Evolutionary conservation across 2,888 invertebrate genomes (phyloP).

Genomic region (Portevinia maculata): DNA sequence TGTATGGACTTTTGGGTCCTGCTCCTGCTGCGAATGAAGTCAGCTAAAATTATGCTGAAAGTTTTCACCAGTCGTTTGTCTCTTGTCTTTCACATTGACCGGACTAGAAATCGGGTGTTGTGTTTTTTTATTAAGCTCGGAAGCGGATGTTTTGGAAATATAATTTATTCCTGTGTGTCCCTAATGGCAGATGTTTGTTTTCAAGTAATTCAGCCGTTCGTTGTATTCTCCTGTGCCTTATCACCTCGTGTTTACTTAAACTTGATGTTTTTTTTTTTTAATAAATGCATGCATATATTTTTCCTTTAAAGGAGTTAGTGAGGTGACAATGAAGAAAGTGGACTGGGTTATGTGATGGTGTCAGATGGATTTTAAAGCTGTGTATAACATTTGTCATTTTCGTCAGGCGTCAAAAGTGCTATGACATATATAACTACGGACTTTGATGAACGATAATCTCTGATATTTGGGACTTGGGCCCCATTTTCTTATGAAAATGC

Average conservation of each 20-base stretch:
- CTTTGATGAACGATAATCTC: no score
- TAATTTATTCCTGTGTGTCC: conserved; percentile 67
- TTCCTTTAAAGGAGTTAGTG: no score
- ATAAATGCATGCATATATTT: no score
- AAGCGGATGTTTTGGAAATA: conserved; percentile 49
- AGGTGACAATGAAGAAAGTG: no score
- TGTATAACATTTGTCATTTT: no score
- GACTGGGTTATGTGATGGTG: no score
- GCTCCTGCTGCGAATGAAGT: conserved; percentile 71
- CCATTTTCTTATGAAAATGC: no score
- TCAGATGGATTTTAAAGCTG: no score
- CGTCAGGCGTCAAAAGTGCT: no score
- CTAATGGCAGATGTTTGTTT: conserved; percentile 65
- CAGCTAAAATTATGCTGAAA: conserved; percentile 73
- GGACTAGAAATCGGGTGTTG: conserved; percentile 20
- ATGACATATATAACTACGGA: no score
- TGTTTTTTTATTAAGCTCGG: neutral
- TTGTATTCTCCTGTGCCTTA: conserved; percentile 33
- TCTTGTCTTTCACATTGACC: conserved; percentile 43
- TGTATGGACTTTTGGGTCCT: conserved; percentile 55
- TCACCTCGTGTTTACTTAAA: conserved; percentile 26
- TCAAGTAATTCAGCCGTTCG: conserved; percentile 7
- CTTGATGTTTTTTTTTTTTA: conserved; percentile 5
- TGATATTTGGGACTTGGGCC: no score
- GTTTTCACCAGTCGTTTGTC: conserved; percentile 65